Evolutionary conservation across 2,888 invertebrate species (phyloP), one percentile per base, ranked within the genome.

Genomic region (Himalopsyche japonica): DNA sequence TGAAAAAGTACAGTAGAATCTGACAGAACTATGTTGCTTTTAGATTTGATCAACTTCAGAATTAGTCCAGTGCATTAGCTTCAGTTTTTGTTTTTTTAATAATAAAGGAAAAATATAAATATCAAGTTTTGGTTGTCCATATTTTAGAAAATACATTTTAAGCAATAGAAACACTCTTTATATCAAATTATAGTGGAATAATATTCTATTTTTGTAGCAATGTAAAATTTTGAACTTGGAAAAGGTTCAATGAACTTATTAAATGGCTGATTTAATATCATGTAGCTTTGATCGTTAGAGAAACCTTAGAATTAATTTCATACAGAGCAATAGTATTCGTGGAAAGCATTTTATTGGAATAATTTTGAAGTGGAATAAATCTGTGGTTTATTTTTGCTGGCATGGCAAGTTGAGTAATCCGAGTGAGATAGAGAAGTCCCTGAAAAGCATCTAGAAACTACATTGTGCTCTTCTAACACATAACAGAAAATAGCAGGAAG

Each of bases 391-490:
- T 70, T 70, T 70, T 27, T 70, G 70, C 70, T 70, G 70, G 30
- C 70, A 27, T 70, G 70, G 70, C 8, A 30, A 77, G 77, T 77
- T 34, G 77, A 77, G 77, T 43, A 37, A 43, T 77, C 77, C 43
- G 34, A 43, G 34, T 77, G 77, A 70, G 70, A 70, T 32, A 77
- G 77, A 79, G 47, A 43, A 37, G 27, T 79, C 43, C 79, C 79
- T 79, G 48, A 48, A 48, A 79, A 79, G 79, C 79, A 12, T 27
- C 79, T 79, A 81, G 12, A 43, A 30, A 30, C 83, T 83, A 83
- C 83, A 76, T 79, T 78, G 83, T 83, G 83, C 83, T 83, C 80
- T 32, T 48, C 83, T 83, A 83, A 83, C 83, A 83, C 48, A 83
- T 70, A 82, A 43, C 64, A 47, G 70, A 70, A 70, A 70, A 70